Evolutionary conservation across 2,888 invertebrate genomes (phyloP), one percentile per base, ranked within the genome.

Genomic region (Choristoneura rosaceana): DNA sequence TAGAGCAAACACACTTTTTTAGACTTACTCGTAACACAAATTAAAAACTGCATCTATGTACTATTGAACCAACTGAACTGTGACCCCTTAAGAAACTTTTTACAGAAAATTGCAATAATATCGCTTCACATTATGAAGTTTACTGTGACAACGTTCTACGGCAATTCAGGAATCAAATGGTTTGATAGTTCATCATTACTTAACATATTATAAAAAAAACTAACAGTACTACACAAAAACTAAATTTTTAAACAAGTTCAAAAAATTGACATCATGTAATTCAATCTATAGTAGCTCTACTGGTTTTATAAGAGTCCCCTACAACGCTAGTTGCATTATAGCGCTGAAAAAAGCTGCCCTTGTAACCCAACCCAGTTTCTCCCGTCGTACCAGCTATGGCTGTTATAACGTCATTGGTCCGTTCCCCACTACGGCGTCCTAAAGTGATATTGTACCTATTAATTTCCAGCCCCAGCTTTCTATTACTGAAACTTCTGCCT

Each of bases 371-470:
- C 0, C 88, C 93, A 0, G 93, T 90, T 73, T 90, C 90, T 0
- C 88, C 92, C 0, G 87, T 86, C 70, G 83, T 89, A 0, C 86
- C 89, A 0, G 83, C 86, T 0, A 93, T 89, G 0, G 92, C 93
- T 0, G 91, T 91, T 10, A 91, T 86, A 17, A 94, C 93, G 69
- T 93, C 94, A 75, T 94, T 94, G 0, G 91, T 92, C 65, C 78
- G 86, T 63, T 81, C 86, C 0, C 91, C 90, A 50, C 82, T 84
- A 17, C 79, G 87, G 0, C 85, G 84, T 0, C 93, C 91, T 58
- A 94, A 61, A 0, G 90, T 91, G n/a, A 93, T 76, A 61, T 92
- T 92, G 61, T 91, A 92, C 78, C 86, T 88, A n/a, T 84, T 85
- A 0, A 88, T 80, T 70, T 93, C 92, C 12, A 90, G 34, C 2